Conservation (phyloP, 2,113 vertebrate genomes). For the Odontophorus gujanensis region DNA sequence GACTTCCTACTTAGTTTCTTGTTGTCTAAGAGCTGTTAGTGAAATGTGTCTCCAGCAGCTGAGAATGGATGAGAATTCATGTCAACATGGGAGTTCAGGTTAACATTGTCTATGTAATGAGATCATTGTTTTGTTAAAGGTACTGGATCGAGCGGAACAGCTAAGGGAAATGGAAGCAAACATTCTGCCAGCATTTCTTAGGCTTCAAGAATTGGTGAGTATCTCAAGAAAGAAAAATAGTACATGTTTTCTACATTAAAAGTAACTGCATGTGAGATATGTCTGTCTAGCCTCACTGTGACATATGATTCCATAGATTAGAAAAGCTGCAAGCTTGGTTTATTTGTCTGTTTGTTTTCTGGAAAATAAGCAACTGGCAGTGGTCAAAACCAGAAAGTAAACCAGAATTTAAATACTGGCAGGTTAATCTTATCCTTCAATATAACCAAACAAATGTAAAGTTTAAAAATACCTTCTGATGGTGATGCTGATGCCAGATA, state of each 20-base stretch:
- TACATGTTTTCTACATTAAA: neutral
- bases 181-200: conserved; percentile 91
- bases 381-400: neutral
- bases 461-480: neutral
- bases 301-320: neutral
- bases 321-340: neutral
- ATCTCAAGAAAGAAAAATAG: neutral
- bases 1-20: neutral
- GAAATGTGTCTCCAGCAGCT: neutral
- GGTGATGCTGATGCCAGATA: neutral
- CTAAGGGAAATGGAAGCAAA: conserved; percentile 92
- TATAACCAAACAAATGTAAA: neutral
- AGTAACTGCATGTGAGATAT: neutral
- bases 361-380: neutral
- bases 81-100: neutral
- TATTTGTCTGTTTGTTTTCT: neutral
- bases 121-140: conserved; percentile 75
- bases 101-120: neutral
- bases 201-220: conserved; percentile 95
- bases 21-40: neutral
- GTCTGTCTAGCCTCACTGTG: neutral
- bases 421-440: neutral
- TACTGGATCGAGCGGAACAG: conserved; percentile 93
- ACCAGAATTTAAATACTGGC: neutral
- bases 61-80: conserved; percentile 10